Percentiles rank a stretch among this genome's conserved stretches.
Conservation (phyloP, 1,140 invertebrate species). For the Hycleus phaleratus region DNA sequence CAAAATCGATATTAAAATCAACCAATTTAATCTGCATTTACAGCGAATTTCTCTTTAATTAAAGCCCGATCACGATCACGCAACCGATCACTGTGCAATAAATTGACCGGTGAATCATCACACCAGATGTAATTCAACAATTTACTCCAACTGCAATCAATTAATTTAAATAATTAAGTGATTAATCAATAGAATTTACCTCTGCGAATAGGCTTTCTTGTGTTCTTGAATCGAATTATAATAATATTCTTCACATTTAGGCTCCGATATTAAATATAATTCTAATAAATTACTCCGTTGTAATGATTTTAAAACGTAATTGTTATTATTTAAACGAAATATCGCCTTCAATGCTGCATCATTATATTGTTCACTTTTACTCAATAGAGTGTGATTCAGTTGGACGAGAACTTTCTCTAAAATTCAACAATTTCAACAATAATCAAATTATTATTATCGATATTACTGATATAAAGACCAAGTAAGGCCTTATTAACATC, state of each 20-base stretch:
- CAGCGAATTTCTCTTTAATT: conserved; percentile 91
- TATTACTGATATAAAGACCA: conserved; percentile 70
- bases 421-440: conserved; percentile 25
- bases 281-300: conserved; percentile 76
- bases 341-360: conserved; percentile 76
- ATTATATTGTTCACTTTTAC: conserved; percentile 77
- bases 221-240: conserved; percentile 75
- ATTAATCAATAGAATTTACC: conserved; percentile 42
- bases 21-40: conserved; percentile 42
- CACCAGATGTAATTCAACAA: conserved; percentile 64
- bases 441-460: not conserved
- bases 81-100: conserved; percentile 57
- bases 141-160: conserved; percentile 69
- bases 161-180: not conserved
- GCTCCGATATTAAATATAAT: conserved; percentile 67
- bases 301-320: conserved; percentile 86
- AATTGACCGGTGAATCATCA: conserved; percentile 56
- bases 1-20: conserved; percentile 9
- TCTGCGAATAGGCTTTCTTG: conserved; percentile 68
- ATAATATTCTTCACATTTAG: conserved; percentile 75
- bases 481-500: conserved; percentile 56
- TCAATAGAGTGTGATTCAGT: conserved; percentile 73
- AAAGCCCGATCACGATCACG: conserved; percentile 81
- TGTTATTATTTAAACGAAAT: conserved; percentile 86
- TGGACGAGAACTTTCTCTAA: conserved; percentile 79